These are phyloP conservation scores for Prinia subflava DNA, from an alignment of 2,113 vertebrate genomes.

Conservation along the genomic window DNA sequence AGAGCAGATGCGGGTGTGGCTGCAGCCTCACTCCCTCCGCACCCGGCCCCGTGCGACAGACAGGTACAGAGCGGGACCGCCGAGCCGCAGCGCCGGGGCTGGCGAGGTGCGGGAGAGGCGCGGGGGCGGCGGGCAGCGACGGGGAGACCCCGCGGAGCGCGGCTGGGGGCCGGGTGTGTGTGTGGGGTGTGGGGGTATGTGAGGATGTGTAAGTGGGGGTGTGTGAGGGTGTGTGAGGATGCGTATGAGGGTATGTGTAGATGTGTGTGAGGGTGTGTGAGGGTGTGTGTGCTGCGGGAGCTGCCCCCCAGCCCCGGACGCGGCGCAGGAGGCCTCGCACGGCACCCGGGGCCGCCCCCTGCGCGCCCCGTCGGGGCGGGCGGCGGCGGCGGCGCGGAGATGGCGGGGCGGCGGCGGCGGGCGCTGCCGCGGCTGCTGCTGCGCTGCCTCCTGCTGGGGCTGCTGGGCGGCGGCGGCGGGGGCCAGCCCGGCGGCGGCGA, in stretches of 20 bases:
- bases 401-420: neutral
- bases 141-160: neutral
- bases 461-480: conserved; percentile 77
- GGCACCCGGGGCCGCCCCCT: neutral
- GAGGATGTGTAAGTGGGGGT: neutral
- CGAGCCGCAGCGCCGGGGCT: neutral
- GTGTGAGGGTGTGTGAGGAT: no score
- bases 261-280: no score
- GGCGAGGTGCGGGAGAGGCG: neutral
- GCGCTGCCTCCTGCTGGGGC: conserved; percentile 79
- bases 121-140: neutral
- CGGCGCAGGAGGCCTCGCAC: neutral
- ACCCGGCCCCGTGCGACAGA: neutral
- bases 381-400: neutral
- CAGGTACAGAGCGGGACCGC: neutral
- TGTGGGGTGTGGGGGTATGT: no score
- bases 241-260: neutral
- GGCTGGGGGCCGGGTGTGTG: neutral
- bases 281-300: neutral
- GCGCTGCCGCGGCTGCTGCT: conserved; percentile 7
- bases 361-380: neutral
- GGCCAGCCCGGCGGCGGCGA: conserved; percentile 82
- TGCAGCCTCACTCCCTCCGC: neutral
- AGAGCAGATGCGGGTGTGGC: neutral
- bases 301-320: neutral